Evolutionary conservation across 2,113 vertebrate genomes (phyloP), one percentile per base, ranked within the genome.

Genomic region (Caranx melampygus): DNA sequence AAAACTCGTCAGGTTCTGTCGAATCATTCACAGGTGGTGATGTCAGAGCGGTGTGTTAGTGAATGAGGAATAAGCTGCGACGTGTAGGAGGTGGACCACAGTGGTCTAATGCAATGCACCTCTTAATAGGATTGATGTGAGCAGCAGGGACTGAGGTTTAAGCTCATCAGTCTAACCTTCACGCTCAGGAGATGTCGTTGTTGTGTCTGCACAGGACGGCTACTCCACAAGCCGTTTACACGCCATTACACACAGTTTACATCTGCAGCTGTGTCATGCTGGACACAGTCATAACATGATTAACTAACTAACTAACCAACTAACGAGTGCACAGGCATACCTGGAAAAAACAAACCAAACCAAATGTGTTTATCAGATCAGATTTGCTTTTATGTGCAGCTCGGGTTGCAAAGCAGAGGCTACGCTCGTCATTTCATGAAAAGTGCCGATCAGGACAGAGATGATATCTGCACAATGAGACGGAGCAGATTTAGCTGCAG

Each of bases 101-200:
- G 54, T 44, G 33, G 8, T 75, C 67, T 60, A 45, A 67, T 75
- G 75, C 34, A 61, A 47, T 45, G 81, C n/a, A 57, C 74, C 16
- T 82, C 64, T 67, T 91, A 81, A 90, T 82, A 69, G 86, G 90
- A 89, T 91, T 90, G 75, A 61, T 42, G 54, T 18, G 73, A 77
- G 78, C 34, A 9, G 64, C 5, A 64, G 66, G 72, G 75, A 64
- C 44, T 14, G 70, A 79, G 74, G 33, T 62, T 51, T 85, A 88
- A 89, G 77, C 88, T 81, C 61, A 59, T 88, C 76, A 78, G 80
- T 76, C 75, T 80, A 79, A 83, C 82, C 90, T 87, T 86, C 85
- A 86, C 57, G 14, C 20, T 54, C 58, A 57, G 20, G 63, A 20
- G 55, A 60, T 40, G 60, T 16, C 58, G 69, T 72, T 72, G 40